Evolutionary conservation across 2,797 vertebrate genomes (phyloP).

Genomic region (Acrossocheilus wenchowensis): DNA sequence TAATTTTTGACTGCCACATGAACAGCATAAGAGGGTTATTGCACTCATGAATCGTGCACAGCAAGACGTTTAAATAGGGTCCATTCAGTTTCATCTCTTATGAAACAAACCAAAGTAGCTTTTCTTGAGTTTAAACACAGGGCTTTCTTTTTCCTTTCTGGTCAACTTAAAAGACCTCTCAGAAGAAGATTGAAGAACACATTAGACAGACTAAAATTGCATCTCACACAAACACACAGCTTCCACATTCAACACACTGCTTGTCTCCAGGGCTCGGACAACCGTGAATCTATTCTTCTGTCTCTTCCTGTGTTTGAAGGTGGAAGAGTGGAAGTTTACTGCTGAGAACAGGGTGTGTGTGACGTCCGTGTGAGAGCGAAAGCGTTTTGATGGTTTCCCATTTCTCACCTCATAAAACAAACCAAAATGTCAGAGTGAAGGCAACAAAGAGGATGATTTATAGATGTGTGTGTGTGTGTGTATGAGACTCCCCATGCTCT

Average conservation of each 20-base stretch:
- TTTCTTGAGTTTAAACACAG: neutral
- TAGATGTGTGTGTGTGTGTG: slow-evolving; percentile 31
- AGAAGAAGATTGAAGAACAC: neutral
- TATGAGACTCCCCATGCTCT: slow-evolving; percentile 18
- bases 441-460: slow-evolving; percentile 49
- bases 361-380: slow-evolving; percentile 4
- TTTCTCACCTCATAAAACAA: slow-evolving; percentile 56
- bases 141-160: neutral
- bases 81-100: neutral
- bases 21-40: no score
- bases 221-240: neutral
- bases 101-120: neutral
- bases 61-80: neutral
- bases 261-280: neutral
- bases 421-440: slow-evolving; percentile 44
- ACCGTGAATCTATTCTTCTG: neutral
- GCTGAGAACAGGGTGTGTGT: slow-evolving; percentile 22
- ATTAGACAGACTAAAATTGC: neutral
- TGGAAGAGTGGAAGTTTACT: slow-evolving; percentile 34
- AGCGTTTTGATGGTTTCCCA: slow-evolving; percentile 41
- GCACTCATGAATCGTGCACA: neutral
- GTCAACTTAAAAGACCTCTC: neutral
- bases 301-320: slow-evolving; percentile 35
- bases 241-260: slow-evolving; percentile 1
- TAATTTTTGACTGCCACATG: neutral